phyloP scores from a whole-genome alignment of 2,113 vertebrate genomes.

The Podarcis muralis region DNA sequence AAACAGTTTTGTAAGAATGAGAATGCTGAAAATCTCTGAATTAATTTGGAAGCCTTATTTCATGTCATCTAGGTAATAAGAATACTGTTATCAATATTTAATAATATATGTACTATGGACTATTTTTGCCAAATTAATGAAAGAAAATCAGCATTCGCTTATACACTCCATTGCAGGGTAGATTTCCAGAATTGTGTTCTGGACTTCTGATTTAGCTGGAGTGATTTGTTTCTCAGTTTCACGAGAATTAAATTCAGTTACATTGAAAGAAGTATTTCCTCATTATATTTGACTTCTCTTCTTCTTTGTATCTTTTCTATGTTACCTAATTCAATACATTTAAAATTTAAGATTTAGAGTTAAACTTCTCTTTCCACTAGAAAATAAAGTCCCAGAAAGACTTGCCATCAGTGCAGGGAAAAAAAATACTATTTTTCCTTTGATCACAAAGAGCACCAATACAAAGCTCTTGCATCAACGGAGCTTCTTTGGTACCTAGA shows the following conservation, averaged over 20 bases:
- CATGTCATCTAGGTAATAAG: not conserved
- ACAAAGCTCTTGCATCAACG: not conserved
- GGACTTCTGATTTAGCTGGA: not conserved
- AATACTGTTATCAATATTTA: not conserved
- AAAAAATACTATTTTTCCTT: not conserved
- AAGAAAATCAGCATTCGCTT: not conserved
- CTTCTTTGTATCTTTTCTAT: slow-evolving; percentile 36
- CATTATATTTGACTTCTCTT: slow-evolving; percentile 9
- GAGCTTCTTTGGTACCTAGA: not conserved
- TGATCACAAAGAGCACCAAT: not conserved
- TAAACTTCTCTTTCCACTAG: not conserved
- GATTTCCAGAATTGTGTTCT: not conserved
- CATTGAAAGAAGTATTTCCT: slow-evolving; percentile 36
- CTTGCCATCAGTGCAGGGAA: not conserved
- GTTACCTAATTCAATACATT: not conserved
- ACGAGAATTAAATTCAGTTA: slow-evolving; percentile 12
- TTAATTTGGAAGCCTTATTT: not conserved
- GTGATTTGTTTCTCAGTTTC: not conserved
- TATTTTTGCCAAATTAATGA: not conserved
- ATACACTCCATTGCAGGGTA: not conserved
- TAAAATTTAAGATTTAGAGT: not conserved
- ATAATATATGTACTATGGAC: not conserved
- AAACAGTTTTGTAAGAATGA: not conserved
- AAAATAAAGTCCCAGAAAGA: not conserved
- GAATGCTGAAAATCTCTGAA: not conserved